Evolutionary conservation across 2,797 vertebrate species (phyloP).

Genomic region (Sebastes trivittatus): DNA sequence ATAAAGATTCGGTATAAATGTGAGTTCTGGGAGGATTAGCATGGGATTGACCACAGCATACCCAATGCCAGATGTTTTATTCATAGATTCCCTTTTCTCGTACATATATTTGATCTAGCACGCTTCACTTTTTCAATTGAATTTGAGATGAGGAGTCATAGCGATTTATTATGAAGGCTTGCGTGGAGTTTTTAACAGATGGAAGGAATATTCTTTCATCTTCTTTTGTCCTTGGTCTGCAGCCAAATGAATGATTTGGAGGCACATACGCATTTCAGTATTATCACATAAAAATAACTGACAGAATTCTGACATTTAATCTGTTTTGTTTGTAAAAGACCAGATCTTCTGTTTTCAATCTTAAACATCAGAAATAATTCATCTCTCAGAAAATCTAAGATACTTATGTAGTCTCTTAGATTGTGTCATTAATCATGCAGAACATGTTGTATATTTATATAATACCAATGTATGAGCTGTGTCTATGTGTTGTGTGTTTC

Average conservation of each 20-base stretch:
- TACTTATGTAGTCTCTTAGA: neutral
- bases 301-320: neutral
- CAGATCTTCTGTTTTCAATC: neutral
- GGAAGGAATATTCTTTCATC: neutral
- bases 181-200: neutral
- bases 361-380: neutral
- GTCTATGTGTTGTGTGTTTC: neutral
- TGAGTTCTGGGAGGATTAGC: neutral
- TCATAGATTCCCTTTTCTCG: slow-evolving; percentile 4
- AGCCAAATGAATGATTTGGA: neutral
- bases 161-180: neutral
- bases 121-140: slow-evolving; percentile 8
- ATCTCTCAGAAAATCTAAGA: neutral
- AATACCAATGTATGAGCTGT: neutral
- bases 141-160: slow-evolving; percentile 21
- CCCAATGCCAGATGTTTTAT: slow-evolving; percentile 42
- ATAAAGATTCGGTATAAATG: neutral
- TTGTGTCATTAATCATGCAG: neutral
- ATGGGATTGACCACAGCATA: slow-evolving; percentile 14
- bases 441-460: neutral
- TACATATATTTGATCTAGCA: slow-evolving; percentile 18
- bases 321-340: neutral
- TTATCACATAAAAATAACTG: neutral
- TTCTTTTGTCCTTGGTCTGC: neutral
- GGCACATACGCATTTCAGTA: neutral